These are phyloP conservation scores for Seriola rivoliana DNA, from an alignment of 2,113 vertebrate genomes.

Conservation along the genomic window DNA sequence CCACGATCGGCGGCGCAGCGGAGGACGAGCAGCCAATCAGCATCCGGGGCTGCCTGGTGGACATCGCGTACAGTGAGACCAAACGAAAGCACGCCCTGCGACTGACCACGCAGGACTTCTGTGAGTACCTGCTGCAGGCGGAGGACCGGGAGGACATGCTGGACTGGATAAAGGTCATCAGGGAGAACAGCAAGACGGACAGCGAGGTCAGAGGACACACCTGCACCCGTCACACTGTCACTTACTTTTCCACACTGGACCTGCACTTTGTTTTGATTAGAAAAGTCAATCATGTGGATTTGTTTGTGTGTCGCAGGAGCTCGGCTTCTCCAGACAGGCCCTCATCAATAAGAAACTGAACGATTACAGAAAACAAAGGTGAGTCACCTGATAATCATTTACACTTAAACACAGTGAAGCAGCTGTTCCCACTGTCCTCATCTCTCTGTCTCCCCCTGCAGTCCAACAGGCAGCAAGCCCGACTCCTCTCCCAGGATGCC, in stretches of 20 bases:
- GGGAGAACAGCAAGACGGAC: slow-evolving; percentile 96
- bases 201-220: slow-evolving; percentile 90
- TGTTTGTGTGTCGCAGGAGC: slow-evolving; percentile 86
- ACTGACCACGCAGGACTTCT: slow-evolving; percentile 98
- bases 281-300: not conserved
- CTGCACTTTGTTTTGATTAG: not conserved
- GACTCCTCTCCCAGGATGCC: slow-evolving; percentile 93
- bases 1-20: slow-evolving; percentile 72
- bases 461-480: slow-evolving; percentile 90
- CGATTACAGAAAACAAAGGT: slow-evolving; percentile 93
- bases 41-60: slow-evolving; percentile 97
- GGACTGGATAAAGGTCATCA: slow-evolving; percentile 96
- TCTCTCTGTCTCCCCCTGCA: slow-evolving; percentile 75
- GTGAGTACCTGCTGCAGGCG: slow-evolving; percentile 99
- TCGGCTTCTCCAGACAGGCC: slow-evolving; percentile 94
- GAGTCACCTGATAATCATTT: not conserved
- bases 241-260: too few species aligned
- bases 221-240: not conserved
- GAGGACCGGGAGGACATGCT: slow-evolving; percentile 99
- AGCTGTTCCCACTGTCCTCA: not conserved
- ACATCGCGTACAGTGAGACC: slow-evolving; percentile 99
- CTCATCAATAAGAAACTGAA: slow-evolving; percentile 98
- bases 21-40: slow-evolving; percentile 97
- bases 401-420: not conserved
- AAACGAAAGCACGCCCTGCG: slow-evolving; percentile 96